Evolutionary conservation across 2,888 invertebrate species (phyloP).

Genomic region (Meliscaeva auricollis): DNA sequence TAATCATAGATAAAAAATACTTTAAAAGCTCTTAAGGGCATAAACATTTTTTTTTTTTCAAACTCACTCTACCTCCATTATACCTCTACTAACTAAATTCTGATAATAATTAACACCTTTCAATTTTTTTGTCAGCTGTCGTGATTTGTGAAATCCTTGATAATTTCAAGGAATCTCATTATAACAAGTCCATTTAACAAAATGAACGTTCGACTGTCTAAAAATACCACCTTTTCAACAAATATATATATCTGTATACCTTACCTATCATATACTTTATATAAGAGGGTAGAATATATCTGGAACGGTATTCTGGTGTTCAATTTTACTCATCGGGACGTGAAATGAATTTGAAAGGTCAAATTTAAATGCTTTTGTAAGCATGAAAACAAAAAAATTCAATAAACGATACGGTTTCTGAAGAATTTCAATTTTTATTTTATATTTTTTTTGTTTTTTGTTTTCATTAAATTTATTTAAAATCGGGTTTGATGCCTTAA

Average conservation of each 20-base stretch:
- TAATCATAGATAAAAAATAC: background rate
- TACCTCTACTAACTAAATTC: background rate
- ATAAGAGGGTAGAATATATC: too few relatives aligned
- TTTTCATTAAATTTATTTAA: background rate
- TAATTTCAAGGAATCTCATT: background rate
- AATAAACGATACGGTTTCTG: background rate
- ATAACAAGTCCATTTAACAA: slow-evolving; percentile 1
- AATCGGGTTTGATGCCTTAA: background rate
- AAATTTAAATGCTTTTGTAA: slow-evolving; percentile 20
- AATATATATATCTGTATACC: too few relatives aligned
- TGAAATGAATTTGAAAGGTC: slow-evolving; percentile 23
- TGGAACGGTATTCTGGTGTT: background rate
- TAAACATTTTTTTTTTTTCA: background rate
- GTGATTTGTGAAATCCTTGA: slow-evolving; percentile 13
- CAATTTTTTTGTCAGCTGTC: background rate
- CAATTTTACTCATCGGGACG: slow-evolving; percentile 10
- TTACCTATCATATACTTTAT: too few relatives aligned
- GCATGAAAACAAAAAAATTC: background rate
- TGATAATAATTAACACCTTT: background rate
- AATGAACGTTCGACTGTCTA: background rate
- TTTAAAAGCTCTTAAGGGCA: background rate
- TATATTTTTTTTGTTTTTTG: background rate
- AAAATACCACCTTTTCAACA: too few relatives aligned
- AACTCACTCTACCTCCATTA: background rate
- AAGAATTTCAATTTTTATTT: background rate